Conservation (phyloP, 2,113 vertebrate species). For the Oncorhynchus masou region DNA sequence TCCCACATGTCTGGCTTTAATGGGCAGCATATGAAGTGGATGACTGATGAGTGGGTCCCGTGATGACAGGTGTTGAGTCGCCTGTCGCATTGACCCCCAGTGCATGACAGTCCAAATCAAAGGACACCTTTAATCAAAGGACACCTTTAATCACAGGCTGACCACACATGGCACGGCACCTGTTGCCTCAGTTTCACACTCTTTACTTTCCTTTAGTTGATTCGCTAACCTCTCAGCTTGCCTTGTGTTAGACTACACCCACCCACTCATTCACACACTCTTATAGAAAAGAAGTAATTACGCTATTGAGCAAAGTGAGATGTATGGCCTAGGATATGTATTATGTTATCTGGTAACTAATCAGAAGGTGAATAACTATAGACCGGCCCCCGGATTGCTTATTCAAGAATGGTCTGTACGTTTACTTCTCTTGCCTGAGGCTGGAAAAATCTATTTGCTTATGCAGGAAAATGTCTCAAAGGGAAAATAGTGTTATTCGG, state of each 20-base stretch:
- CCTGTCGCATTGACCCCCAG: constrained; percentile 49
- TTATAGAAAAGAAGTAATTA: background rate
- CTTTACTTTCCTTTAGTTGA: background rate
- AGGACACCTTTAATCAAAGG: constrained; percentile 64
- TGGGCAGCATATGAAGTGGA: constrained; percentile 75
- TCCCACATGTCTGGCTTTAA: constrained; percentile 70
- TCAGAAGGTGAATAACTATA: background rate
- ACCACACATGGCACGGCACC: too few relatives aligned
- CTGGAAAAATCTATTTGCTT: background rate
- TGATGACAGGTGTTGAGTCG: constrained; percentile 70
- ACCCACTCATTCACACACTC: background rate
- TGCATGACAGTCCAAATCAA: constrained; percentile 34
- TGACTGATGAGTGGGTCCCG: constrained; percentile 64
- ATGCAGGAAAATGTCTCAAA: too few relatives aligned
- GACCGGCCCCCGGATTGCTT: background rate
- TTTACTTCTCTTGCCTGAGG: background rate
- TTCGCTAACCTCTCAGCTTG: background rate
- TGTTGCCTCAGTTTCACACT: background rate
- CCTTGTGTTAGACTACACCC: background rate
- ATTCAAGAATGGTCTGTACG: background rate
- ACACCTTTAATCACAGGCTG: constrained; percentile 51
- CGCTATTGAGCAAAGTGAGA: background rate
- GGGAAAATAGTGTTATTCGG: background rate
- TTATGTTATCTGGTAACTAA: background rate
- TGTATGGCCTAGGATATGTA: background rate